phyloP scores from a whole-genome alignment of 2,888 invertebrate species.

The Rambutsinella grinnellia region DNA sequence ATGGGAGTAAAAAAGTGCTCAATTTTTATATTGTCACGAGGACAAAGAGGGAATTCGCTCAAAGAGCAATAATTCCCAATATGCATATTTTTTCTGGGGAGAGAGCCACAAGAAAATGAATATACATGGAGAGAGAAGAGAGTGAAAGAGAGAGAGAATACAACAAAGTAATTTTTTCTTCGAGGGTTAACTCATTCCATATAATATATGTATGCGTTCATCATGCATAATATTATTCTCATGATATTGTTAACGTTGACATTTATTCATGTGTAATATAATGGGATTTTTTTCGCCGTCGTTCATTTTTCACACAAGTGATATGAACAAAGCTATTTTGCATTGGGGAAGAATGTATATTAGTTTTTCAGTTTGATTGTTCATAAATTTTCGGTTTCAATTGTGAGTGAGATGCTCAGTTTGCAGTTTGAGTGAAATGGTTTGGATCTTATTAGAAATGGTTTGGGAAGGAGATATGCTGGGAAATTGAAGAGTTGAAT shows the following conservation, averaged over 20 bases:
- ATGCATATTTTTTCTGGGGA: constrained; percentile 41
- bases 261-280: constrained; percentile 55
- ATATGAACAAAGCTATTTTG: constrained; percentile 12
- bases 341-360: not conserved
- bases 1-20: not conserved
- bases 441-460: too few species aligned
- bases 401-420: too few species aligned
- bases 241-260: constrained; percentile 51
- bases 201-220: constrained; percentile 25
- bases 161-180: constrained; percentile 47
- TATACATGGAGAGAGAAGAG: constrained; percentile 12
- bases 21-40: not conserved
- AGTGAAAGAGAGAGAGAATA: constrained; percentile 33
- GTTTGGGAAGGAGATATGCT: too few species aligned
- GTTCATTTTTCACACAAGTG: not conserved
- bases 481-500: too few species aligned
- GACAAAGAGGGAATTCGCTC: constrained; percentile 12
- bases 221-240: constrained; percentile 25
- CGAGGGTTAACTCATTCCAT: constrained; percentile 25
- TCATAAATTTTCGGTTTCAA: too few species aligned
- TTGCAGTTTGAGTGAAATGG: too few species aligned
- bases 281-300: constrained; percentile 33
- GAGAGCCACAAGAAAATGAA: constrained; percentile 25
- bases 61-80: constrained; percentile 55
- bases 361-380: not conserved